Evolutionary conservation across 1,140 invertebrate species (phyloP), one percentile per base, ranked within the genome.

Genomic region (Drosophila pruinosa): DNA sequence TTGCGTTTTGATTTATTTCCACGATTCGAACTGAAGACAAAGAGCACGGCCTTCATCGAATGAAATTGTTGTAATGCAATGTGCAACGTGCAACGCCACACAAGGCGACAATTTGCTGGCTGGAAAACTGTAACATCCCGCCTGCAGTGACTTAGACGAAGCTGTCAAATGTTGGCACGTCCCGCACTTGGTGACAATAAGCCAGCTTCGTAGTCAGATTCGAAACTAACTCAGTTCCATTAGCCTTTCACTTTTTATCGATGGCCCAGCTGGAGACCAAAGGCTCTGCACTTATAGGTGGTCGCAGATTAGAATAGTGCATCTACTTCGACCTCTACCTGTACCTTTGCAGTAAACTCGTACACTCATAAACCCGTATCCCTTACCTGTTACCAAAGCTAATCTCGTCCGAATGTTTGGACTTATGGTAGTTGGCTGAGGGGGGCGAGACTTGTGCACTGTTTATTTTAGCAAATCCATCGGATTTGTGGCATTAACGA

Each of bases 211-310:
- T 24, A 41, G 53, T 65, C 41, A 8, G 28, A 34, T n/a, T 34
- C 31, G 3, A 34, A 34, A n/a, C 12, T 34, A 7, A 1, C n/a
- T 12, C 31, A n/a, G 14, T 31, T 31, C 68, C 68, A 65, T 75
- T 71, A 75, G 72, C 70, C 70, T 62, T 76, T 69, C 70, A 68
- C 62, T 75, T 75, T 76, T 76, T 76, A 75, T 69, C 63, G 24
- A 10, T 4, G 31, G 17, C 63, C 36, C 73, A 73, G 73, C 70
- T 58, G 73, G 63, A 76, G 22, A 17, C 52, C 36, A 45, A 15
- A 28, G 45, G 17, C 17, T 21, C 43, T 48, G 45, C 15, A 10
- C 19, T 22, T 36, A 45, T 71, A 71, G 72, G 72, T 71, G 72
- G 72, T 74, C 72, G 22, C 39, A 59, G 69, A 45, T 59, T 59